phyloP scores from a whole-genome alignment of 2,888 invertebrate genomes.

The Tipula helvola region DNA sequence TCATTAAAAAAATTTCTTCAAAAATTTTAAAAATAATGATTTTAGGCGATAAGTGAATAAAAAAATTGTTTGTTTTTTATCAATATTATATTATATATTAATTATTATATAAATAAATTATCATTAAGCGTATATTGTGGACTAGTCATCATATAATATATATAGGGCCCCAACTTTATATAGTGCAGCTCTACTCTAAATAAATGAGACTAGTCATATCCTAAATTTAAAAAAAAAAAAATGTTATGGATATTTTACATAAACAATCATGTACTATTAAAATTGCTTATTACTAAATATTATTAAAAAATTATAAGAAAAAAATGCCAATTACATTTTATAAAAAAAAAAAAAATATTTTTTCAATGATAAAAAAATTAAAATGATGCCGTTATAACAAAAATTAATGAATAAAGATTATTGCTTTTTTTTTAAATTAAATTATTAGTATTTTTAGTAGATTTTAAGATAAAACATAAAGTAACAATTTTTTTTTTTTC shows the following conservation, averaged over 20 bases:
- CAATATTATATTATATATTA: slow-evolving; percentile 7
- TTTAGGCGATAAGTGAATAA: not conserved
- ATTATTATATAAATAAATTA: slow-evolving; percentile 6
- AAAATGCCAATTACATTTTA: slow-evolving; percentile 7
- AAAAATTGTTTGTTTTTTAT: slow-evolving; percentile 8
- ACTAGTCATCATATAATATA: not conserved
- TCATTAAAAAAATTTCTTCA: not conserved
- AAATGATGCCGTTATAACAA: slow-evolving; percentile 5
- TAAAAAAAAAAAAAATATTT: not conserved
- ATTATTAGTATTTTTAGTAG: not conserved
- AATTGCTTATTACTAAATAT: not conserved
- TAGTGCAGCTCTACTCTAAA: not conserved
- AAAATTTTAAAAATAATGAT: not conserved
- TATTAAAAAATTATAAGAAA: slow-evolving; percentile 4
- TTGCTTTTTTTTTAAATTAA: slow-evolving; percentile 6
- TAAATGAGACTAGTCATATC: slow-evolving; percentile 7
- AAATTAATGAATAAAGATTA: not conserved
- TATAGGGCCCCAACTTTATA: not conserved
- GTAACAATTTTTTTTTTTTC: not conserved
- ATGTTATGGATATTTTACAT: slow-evolving; percentile 6
- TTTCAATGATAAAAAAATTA: not conserved
- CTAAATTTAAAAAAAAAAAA: not conserved
- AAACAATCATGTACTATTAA: slow-evolving; percentile 9
- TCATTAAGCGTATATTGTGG: not conserved
- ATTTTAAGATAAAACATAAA: not conserved